Evolutionary conservation across 2,888 invertebrate species (phyloP), one percentile per base, ranked within the genome.

Genomic region (Cantharis lateralis): DNA sequence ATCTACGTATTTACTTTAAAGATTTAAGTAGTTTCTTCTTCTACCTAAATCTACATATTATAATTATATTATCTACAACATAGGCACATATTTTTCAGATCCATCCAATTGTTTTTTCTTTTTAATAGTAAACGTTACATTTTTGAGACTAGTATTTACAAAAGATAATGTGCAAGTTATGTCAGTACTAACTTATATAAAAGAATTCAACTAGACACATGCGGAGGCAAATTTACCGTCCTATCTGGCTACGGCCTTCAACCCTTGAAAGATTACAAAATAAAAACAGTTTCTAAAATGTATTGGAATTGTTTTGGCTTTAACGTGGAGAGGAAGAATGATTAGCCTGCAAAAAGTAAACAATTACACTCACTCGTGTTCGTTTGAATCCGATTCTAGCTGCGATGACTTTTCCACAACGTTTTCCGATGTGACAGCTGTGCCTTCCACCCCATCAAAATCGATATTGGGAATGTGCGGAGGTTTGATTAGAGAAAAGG

Each of bases 251-350:
- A 10, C 3, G 10, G 10, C 10, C 10, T 28, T 11, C n/a, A 13
- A 32, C 32, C 32, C 32, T 32, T 32, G 32, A n/a, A 48, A n/a
- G n/a, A 48, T 48, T 9, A 48, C n/a, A 48, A 48, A 48, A 48
- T 48, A 48, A 48, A 48, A 48, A 48, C n/a, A 48, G 48, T 48
- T 48, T 48, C 48, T 48, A 48, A 48, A 83, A 83, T 84, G 84
- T 84, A 84, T 84, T 84, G 84, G 84, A 83, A 83, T 80, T 80
- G 79, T 83, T 82, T 82, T 80, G 81, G 79, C 78, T 75, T 75
- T 80, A 78, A 81, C 79, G 78, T 73, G 76, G 79, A 75, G 73
- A 79, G 71, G 79, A 74, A 79, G 75, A 75, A 76, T 78, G 68
- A 71, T 68, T 80, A 80, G 78, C 80, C 80, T 81, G 81, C 66